Base-by-base conservation (phyloP, 1,140 invertebrate species). In the Andricus grossulariae region DNA sequence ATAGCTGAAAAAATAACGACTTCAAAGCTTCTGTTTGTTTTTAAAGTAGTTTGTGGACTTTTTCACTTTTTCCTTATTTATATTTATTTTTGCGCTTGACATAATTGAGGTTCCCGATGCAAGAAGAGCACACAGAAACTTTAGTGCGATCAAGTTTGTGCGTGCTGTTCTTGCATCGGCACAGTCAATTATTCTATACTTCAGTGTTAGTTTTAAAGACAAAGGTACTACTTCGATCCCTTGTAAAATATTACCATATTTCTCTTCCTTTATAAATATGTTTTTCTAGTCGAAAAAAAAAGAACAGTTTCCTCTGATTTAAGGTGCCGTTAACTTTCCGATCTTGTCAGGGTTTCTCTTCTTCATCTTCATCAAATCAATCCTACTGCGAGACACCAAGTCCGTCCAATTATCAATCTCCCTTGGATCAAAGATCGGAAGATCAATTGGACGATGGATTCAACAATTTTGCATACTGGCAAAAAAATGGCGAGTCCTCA, bases 281-380 rank as follows among this genome's bases (percentile, higher is more conserved):
- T 55, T 55, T 10, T 21, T 8, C 55, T 21, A 25, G 19, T 12
- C 13, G 8, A 25, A 21, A 25, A 66, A 32, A 32, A 16, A 66
- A 25, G 32, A 39, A 39, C 5, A n/a, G 15, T 45, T 13, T 39
- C 12, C 7, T 39, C 16, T 72, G 52, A 71, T 75, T 73, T 0
- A 15, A 78, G 72, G 75, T 72, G 39, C 52, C 72, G 15, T 51
- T 71, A 1, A 74, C 72, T 50, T 83, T 77, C 19, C 82, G 80
- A 18, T 57, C 76, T 8, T 54, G n/a, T 11, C 82, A 83, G 45
- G 52, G 76, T 11, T 71, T 82, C 1, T 88, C 84, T 0, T 84
- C 82, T 0, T 85, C 86, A 3, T 86, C 85, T 0, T 88, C 88
- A 0, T 89, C 88, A 3, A 85, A 77, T 54, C 82, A 88, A 18